These are phyloP conservation scores for Eupithecia centaureata DNA, from an alignment of 2,888 invertebrate genomes.

Conservation along the genomic window DNA sequence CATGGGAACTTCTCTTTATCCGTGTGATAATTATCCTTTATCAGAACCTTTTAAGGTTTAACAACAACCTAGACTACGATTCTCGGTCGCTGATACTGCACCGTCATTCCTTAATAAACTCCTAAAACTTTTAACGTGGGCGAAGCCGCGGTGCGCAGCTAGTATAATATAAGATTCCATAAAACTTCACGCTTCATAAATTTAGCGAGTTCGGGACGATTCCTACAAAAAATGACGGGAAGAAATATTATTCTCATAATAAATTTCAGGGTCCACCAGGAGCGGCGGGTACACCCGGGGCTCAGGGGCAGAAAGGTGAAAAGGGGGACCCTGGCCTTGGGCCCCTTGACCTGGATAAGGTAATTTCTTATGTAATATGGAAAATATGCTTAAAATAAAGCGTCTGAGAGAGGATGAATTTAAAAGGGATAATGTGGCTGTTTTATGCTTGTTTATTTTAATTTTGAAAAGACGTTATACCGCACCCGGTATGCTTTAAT, in stretches of 20 bases:
- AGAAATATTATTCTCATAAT: constrained; percentile 42
- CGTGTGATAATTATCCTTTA: too few relatives aligned
- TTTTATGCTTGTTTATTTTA: not conserved
- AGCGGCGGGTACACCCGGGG: constrained; percentile 86
- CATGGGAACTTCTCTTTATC: too few relatives aligned
- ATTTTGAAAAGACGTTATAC: not conserved
- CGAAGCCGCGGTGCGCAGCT: too few relatives aligned
- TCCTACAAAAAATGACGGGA: constrained; percentile 17
- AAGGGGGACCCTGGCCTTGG: constrained; percentile 86
- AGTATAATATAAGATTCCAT: constrained; percentile 3
- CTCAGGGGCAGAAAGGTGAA: constrained; percentile 86
- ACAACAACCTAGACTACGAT: too few relatives aligned
- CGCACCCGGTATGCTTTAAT: too few relatives aligned
- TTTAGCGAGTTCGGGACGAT: constrained; percentile 19
- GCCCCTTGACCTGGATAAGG: constrained; percentile 72
- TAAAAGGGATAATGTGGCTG: constrained; percentile 5
- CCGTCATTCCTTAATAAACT: too few relatives aligned
- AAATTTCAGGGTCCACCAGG: constrained; percentile 87
- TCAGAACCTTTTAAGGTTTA: too few relatives aligned
- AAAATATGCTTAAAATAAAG: constrained; percentile 11
- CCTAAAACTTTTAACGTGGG: too few relatives aligned
- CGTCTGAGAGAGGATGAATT: not conserved
- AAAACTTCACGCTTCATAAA: constrained; percentile 30
- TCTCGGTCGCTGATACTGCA: too few relatives aligned
- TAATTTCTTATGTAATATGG: constrained; percentile 48